phyloP scores from a whole-genome alignment of 2,113 vertebrate species.

The Tinamus guttatus region DNA sequence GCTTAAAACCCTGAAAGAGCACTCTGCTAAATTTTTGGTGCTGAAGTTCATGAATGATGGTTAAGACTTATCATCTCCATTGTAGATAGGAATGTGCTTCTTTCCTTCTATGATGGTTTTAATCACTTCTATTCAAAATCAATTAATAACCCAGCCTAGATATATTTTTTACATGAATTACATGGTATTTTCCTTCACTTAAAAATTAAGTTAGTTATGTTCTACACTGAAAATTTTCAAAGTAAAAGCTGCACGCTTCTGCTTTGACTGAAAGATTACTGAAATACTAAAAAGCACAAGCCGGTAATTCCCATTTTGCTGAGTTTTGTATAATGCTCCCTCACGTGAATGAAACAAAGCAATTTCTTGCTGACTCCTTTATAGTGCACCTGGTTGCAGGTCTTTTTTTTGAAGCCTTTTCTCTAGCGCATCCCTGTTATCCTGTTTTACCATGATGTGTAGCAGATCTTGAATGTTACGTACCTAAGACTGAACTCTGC shows the following conservation, averaged over 20 bases:
- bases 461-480: constrained; percentile 51
- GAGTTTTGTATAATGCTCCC: constrained; percentile 26
- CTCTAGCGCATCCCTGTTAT: neutral
- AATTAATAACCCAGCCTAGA: neutral
- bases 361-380: constrained; percentile 30
- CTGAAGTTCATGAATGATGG: constrained; percentile 41
- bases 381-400: constrained; percentile 21
- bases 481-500: constrained; percentile 38
- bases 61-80: neutral
- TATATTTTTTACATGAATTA: neutral
- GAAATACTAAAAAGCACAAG: constrained; percentile 42
- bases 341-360: constrained; percentile 49
- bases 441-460: constrained; percentile 20
- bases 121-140: neutral
- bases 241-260: constrained; percentile 14
- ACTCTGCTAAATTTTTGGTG: constrained; percentile 18
- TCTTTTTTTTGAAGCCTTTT: constrained; percentile 18
- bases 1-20: neutral
- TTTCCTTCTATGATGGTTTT: neutral
- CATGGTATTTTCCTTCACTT: neutral
- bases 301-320: neutral
- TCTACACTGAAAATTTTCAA: neutral
- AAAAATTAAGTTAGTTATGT: neutral
- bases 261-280: neutral
- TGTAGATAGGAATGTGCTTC: neutral